Evolutionary conservation across 2,113 vertebrate species (phyloP).

Genomic region (Bubo blakistoni): DNA sequence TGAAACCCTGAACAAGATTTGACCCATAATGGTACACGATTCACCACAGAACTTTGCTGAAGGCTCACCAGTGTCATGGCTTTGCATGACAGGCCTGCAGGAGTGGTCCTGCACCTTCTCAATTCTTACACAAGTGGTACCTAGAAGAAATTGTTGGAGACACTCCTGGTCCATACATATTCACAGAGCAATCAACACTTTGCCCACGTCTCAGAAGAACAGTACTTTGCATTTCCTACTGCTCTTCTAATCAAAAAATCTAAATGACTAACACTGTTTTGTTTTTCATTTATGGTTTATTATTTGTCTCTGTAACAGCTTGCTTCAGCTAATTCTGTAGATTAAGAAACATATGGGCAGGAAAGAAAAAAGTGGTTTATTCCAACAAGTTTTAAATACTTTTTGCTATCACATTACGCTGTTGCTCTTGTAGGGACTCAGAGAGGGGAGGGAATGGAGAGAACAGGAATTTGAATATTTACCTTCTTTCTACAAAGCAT

Average conservation of each 20-base stretch:
- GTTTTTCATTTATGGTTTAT: neutral
- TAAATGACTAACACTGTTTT: neutral
- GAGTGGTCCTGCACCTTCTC: neutral
- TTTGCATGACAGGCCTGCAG: neutral
- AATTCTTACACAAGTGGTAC: neutral
- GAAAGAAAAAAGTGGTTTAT: neutral
- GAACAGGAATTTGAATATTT: neutral
- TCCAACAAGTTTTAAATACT: neutral
- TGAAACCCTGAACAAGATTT: neutral
- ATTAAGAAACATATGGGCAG: neutral
- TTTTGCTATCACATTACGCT: neutral
- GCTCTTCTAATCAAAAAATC: neutral
- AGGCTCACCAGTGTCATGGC: neutral
- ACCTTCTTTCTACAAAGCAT: neutral
- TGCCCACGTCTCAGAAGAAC: neutral
- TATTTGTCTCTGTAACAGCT: neutral
- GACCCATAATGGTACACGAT: neutral
- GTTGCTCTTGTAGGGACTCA: neutral
- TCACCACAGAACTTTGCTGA: neutral
- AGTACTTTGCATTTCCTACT: neutral
- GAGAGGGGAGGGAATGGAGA: rapidly evolving
- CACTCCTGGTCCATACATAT: neutral
- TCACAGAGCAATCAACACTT: neutral
- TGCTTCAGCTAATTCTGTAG: neutral
- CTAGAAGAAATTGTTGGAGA: neutral